Evolutionary conservation across 2,888 invertebrate genomes (phyloP).

Genomic region (Lacanobia oleracea): DNA sequence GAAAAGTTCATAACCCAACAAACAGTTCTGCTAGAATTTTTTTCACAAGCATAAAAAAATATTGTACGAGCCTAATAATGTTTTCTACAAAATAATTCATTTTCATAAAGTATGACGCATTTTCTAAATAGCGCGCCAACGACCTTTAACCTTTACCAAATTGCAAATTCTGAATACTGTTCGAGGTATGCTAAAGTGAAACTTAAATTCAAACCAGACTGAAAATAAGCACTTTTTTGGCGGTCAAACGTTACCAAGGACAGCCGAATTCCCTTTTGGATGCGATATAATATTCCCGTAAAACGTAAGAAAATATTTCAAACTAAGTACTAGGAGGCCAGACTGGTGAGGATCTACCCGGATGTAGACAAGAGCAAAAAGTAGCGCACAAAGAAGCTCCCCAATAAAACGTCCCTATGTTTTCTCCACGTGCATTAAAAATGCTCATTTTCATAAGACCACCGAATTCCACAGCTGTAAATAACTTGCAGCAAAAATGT

Average conservation of each 20-base stretch:
- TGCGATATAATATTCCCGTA: neutral
- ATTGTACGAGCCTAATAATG: neutral
- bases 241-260: neutral
- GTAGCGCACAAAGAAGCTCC: too few species aligned
- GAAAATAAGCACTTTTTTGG: neutral
- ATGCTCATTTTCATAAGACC: too few species aligned
- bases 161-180: neutral
- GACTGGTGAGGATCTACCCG: slow-evolving; percentile 35
- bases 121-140: neutral
- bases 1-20: too few species aligned
- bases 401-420: too few species aligned
- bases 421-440: neutral
- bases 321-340: slow-evolving; percentile 2
- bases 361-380: slow-evolving; percentile 54
- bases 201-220: neutral
- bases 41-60: too few species aligned
- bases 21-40: too few species aligned
- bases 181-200: neutral
- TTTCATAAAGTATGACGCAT: neutral
- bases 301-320: slow-evolving; percentile 5
- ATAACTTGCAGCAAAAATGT: too few species aligned
- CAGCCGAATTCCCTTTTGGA: too few species aligned
- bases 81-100: slow-evolving; percentile 5
- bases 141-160: slow-evolving; percentile 8
- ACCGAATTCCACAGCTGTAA: neutral